Percentiles rank a stretch among this genome's conserved stretches.
Conservation (phyloP, 2,888 invertebrate genomes). For the Galerucella nymphaeae region DNA sequence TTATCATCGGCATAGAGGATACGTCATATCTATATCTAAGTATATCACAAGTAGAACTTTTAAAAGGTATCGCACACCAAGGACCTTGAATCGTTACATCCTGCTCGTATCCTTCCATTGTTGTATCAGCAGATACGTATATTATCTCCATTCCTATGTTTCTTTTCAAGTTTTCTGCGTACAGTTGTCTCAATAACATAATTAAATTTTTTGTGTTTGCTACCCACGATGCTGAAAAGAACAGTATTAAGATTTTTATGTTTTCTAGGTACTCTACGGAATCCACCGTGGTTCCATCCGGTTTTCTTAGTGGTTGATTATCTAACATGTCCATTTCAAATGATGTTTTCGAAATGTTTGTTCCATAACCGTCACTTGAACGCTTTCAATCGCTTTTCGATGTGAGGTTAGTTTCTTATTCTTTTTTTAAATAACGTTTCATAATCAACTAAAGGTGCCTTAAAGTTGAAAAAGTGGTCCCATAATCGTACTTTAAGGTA, state of each 20-base stretch:
- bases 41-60: constrained; percentile 41
- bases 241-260: constrained; percentile 46
- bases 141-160: constrained; percentile 48
- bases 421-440: no score
- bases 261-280: constrained; percentile 41
- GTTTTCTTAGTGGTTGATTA: constrained; percentile 44
- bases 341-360: background rate
- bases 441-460: no score
- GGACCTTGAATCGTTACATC: constrained; percentile 48
- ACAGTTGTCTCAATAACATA: constrained; percentile 42
- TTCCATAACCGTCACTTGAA: no score
- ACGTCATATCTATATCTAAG: constrained; percentile 49
- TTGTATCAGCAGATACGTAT: constrained; percentile 50
- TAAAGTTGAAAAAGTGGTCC: no score
- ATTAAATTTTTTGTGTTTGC: constrained; percentile 40
- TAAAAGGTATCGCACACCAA: constrained; percentile 49
- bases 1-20: constrained; percentile 47
- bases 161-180: constrained; percentile 48
- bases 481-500: no score
- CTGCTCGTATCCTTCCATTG: constrained; percentile 42
- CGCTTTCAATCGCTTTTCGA: no score
- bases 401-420: no score
- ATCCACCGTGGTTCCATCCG: constrained; percentile 42
- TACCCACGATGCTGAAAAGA: constrained; percentile 48
- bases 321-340: constrained; percentile 47